Base-by-base conservation (phyloP, 2,113 vertebrate species). In the Mobula hypostoma region DNA sequence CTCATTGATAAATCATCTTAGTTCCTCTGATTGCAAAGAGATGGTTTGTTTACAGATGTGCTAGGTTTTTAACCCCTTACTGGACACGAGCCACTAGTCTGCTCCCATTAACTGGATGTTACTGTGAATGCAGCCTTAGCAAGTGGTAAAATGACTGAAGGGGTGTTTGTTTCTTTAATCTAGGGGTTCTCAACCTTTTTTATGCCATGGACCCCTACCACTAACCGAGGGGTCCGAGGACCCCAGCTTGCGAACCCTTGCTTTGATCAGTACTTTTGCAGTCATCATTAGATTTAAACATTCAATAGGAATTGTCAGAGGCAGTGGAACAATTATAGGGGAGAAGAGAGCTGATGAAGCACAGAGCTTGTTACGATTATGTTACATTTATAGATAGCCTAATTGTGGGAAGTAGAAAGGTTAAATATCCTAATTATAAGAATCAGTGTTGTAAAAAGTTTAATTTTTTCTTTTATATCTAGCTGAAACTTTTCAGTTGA, bases 401-500 rank as follows among this genome's bases (percentile, higher is more conserved):
- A 7, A 56, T 88, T 12, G n/a, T 5, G 29, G 83, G 58, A 63
- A 27, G 24, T n/a, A 61, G 24, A 88, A 87, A 87, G 56, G 27
- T 63, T 61, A 58, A 29, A 61, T 63, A n/a, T 88, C 83, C 12
- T n/a, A 88, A 88, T n/a, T 88, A 12, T 87, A 63, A n/a, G 83
- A 63, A 88, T 88, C 83, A 14, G 58, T 88, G 56, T 88, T 77
- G 27, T 88, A 61, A 61, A 29, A 88, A 63, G 29, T 88, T 88
- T n/a, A 88, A 88, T 63, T 90, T 66, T 61, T 32, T 3, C 12
- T 15, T 66, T 88, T 88, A 88, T 61, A 88, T 12, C 61, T 32
- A 36, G 61, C 29, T 90, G 15, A 66, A 90, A 61, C 15, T 66
- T 66, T 88, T 90, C 32, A 63, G 21, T 66, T 66, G 12, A 90